These are phyloP conservation scores for Tachina grossa DNA, from an alignment of 2,888 invertebrate genomes.

Conservation along the genomic window DNA sequence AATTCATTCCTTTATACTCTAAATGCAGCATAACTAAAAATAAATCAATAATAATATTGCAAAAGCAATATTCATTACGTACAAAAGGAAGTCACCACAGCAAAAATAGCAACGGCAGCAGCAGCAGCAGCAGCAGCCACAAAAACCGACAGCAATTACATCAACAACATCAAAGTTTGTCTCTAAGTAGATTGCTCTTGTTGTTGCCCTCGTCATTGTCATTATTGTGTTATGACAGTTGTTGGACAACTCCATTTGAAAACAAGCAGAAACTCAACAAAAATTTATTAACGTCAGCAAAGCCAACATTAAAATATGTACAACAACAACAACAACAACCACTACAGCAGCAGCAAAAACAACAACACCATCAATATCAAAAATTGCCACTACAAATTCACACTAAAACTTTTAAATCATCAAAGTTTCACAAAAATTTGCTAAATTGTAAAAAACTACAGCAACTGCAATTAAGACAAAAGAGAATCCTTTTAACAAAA, in stretches of 20 bases:
- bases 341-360: constrained; percentile 30
- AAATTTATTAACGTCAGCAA: constrained; percentile 18
- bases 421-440: constrained; percentile 51
- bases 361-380: constrained; percentile 33
- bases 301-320: constrained; percentile 38
- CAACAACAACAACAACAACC: constrained; percentile 15
- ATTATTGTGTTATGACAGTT: constrained; percentile 36
- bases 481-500: neutral
- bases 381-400: constrained; percentile 47
- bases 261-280: constrained; percentile 12
- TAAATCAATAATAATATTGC: constrained; percentile 50
- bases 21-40: constrained; percentile 45
- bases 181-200: constrained; percentile 46
- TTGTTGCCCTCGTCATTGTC: constrained; percentile 48
- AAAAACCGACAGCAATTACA: constrained; percentile 56
- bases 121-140: constrained; percentile 13
- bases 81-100: constrained; percentile 20
- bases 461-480: constrained; percentile 17
- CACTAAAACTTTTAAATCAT: constrained; percentile 48
- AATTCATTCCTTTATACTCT: constrained; percentile 47
- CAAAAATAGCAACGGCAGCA: constrained; percentile 9
- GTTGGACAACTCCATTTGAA: constrained; percentile 27
- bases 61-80: constrained; percentile 19
- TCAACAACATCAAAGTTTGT: constrained; percentile 55
- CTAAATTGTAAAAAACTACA: constrained; percentile 53